These are phyloP conservation scores for Odontocolon sp. DNA, from an alignment of 2,888 invertebrate species.

Conservation along the genomic window DNA sequence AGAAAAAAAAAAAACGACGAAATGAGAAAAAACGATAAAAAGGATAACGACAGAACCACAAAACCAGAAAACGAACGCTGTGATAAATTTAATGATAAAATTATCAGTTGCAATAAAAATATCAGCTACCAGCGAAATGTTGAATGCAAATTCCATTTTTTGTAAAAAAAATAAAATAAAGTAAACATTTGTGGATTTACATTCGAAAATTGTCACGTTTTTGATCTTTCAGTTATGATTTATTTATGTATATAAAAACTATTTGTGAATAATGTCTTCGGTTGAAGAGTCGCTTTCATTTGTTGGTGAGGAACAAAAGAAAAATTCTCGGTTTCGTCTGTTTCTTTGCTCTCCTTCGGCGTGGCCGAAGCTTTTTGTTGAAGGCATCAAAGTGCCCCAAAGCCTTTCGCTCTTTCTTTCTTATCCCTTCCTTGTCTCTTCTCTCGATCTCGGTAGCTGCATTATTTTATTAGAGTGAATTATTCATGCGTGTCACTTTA, in stretches of 20 bases:
- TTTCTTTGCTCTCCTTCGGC: conserved; percentile 25
- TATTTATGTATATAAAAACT: conserved; percentile 7
- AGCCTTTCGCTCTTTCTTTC: conserved; percentile 10
- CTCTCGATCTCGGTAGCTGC: conserved; percentile 66
- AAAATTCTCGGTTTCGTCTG: conserved; percentile 18
- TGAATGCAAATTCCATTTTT: background rate
- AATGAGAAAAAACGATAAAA: conserved; percentile 26
- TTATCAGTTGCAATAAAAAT: background rate
- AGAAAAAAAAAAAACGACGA: too few relatives aligned
- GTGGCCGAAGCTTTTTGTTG: conserved; percentile 48
- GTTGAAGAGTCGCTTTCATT: background rate
- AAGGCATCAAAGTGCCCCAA: conserved; percentile 36
- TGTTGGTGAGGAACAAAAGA: conserved; percentile 5
- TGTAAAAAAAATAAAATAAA: too few relatives aligned
- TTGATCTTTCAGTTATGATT: conserved; percentile 8
- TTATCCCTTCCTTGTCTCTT: conserved; percentile 32
- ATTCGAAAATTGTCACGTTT: conserved; percentile 9
- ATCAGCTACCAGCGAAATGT: background rate
- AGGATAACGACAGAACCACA: too few relatives aligned
- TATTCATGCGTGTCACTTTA: conserved; percentile 79
- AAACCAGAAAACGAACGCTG: background rate
- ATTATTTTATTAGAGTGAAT: conserved; percentile 80
- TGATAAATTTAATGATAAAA: conserved; percentile 9
- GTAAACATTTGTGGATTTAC: too few relatives aligned
- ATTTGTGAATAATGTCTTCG: conserved; percentile 36